A percentile compares a stretch with the other conserved stretches of the same genome.
Evolutionary conservation across 53 echinoderm and acorn worm species (phyloP).

Genomic region (Stichopus horrens): DNA sequence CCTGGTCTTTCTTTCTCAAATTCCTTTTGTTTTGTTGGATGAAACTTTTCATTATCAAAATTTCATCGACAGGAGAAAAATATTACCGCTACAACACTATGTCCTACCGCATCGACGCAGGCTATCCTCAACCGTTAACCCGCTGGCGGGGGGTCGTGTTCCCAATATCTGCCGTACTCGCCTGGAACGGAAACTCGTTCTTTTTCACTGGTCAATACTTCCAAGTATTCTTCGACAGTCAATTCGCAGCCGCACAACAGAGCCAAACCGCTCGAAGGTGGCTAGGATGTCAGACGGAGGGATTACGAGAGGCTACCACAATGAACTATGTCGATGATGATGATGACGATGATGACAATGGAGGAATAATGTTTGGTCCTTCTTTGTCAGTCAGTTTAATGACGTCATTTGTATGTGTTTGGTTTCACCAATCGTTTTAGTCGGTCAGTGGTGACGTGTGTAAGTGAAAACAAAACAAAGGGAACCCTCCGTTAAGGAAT

Average conservation of each 20-base stretch:
- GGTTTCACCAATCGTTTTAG: neutral
- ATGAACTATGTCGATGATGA: neutral
- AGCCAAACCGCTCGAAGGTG: neutral
- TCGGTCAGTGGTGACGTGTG: no score
- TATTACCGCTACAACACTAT: conserved; percentile 70
- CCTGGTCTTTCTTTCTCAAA: no score
- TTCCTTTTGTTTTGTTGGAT: neutral
- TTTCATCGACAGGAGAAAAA: conserved; percentile 48
- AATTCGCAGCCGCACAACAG: neutral
- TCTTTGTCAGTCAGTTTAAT: neutral
- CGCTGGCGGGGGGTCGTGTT: neutral
- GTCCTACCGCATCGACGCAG: conserved; percentile 41
- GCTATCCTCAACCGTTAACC: conserved; percentile 56
- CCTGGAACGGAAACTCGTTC: neutral
- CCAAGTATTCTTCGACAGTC: neutral
- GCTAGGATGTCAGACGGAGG: conserved; percentile 35
- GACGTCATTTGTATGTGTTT: conserved; percentile 3
- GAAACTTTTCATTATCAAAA: no score
- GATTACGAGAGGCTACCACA: neutral
- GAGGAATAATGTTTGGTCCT: neutral
- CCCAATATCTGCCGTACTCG: conserved; percentile 4
- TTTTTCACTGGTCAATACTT: conserved; percentile 31
- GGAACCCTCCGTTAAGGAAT: no score
- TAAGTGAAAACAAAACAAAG: no score
- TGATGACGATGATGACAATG: neutral